Conservation (phyloP, 2,113 vertebrate genomes). For the Rallus limicola region DNA sequence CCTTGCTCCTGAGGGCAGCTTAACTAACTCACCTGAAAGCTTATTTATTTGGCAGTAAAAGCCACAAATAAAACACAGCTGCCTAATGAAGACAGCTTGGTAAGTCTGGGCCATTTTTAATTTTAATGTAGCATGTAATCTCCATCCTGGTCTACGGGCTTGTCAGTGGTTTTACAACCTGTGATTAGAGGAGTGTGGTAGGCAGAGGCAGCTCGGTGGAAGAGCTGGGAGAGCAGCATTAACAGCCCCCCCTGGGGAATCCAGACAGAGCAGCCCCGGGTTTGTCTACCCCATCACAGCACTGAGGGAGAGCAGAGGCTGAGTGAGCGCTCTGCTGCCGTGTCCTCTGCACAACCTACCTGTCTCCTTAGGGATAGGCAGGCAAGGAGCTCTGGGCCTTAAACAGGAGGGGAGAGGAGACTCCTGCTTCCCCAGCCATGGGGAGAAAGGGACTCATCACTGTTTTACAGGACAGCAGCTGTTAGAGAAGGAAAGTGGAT, state of each 20-base stretch:
- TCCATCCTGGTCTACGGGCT: neutral
- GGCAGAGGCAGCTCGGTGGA: neutral
- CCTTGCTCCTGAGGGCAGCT: conserved; percentile 20
- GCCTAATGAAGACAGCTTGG: conserved; percentile 56
- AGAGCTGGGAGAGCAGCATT: neutral
- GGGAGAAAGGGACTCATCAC: neutral
- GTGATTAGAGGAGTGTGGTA: neutral
- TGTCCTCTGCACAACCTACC: neutral
- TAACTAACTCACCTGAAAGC: conserved; percentile 41
- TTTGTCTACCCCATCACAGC: neutral
- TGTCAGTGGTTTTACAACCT: conserved; percentile 47
- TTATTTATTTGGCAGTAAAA: conserved; percentile 68
- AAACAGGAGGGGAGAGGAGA: neutral
- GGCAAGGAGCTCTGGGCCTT: neutral
- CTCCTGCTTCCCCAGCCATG: neutral
- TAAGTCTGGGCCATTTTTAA: conserved; percentile 54
- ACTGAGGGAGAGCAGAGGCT: neutral
- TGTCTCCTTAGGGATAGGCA: neutral
- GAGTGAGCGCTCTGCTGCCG: neutral
- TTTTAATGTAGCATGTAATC: conserved; percentile 60
- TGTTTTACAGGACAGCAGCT: neutral
- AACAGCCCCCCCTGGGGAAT: neutral
- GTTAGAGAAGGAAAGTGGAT: neutral
- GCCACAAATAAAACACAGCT: conserved; percentile 31
- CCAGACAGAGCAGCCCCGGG: neutral